Base-by-base conservation (phyloP, 2,888 invertebrate genomes). In the Synanthedon myopaeformis region DNA sequence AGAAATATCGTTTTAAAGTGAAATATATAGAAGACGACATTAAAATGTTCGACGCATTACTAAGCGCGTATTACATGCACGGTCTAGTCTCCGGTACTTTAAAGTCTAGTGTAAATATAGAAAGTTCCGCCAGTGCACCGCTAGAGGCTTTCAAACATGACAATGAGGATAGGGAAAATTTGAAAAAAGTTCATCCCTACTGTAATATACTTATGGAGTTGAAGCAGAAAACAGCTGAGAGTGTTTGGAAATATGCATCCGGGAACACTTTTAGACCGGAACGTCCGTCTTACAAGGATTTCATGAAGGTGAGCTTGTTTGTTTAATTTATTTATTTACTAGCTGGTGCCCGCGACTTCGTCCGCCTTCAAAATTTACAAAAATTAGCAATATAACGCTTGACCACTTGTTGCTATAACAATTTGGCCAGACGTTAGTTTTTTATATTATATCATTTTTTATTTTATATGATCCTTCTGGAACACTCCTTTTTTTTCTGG, bases 1-100 rank as follows among this genome's bases (percentile, higher is more conserved):
- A 93, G 55, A 96, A 96, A 75, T 90, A 92, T 59, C 86, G 90
- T 0, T 74, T 96, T 0, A 94, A 94, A 78, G 88, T 92, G 10
- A 76, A 90, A 50, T 94, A 95, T 61, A 82, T 91, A 12, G 75
- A 88, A 23, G 91, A 94, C 63, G 94, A 96, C 72, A 90, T 94
- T 3, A 71, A 76, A 17, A 89, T 90, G 65, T 88, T 92, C 42
- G 80, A 89, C 11, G 81, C 80, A 10, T 72, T 92, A 51, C 77
- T 89, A 8, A 83, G 89, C 10, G 83, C 89, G 14, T 92, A 92
- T 58, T 89, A 90, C 56, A 75, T 90, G 52, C 89, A 91, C 10
- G 82, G 83, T 1, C 65, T 87, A 0, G 67, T 75, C 4, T 70
- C 64, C 55, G 88, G 80, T 1, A 74, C 63, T 57, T 68, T 88